phyloP scores from a whole-genome alignment of 2,797 vertebrate genomes.

The Intellagama lesueurii region DNA sequence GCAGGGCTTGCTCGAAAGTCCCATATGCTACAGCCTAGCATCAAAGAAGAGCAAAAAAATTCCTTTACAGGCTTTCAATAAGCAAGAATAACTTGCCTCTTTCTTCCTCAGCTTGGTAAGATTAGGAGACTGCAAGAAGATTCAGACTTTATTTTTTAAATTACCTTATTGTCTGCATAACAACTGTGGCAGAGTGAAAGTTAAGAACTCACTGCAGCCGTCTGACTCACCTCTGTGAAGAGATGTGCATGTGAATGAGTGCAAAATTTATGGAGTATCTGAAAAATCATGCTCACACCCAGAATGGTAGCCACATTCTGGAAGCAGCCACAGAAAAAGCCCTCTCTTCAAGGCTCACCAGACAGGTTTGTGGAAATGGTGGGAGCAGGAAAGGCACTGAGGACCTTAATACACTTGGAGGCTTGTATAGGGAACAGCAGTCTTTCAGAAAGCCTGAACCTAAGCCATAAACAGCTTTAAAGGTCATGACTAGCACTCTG shows the following conservation, averaged over 20 bases:
- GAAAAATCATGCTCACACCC: background rate
- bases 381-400: too few species aligned
- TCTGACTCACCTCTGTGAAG: background rate
- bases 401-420: too few species aligned
- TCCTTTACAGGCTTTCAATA: background rate
- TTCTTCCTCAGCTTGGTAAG: background rate
- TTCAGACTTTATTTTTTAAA: background rate
- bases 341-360: too few species aligned
- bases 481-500: too few species aligned
- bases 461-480: too few species aligned
- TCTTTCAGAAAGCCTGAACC: too few species aligned
- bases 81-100: background rate
- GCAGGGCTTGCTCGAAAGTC: too few species aligned
- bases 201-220: background rate
- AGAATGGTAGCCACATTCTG: background rate
- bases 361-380: too few species aligned
- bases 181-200: background rate
- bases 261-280: background rate
- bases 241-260: background rate
- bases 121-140: background rate
- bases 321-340: too few species aligned
- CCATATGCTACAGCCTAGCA: background rate
- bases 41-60: background rate
- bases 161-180: constrained; percentile 1
- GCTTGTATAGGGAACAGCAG: too few species aligned